Percentiles rank a stretch among this genome's conserved stretches.
phyloP scores from a whole-genome alignment of 2,113 vertebrate genomes.

The Cettia cetti region DNA sequence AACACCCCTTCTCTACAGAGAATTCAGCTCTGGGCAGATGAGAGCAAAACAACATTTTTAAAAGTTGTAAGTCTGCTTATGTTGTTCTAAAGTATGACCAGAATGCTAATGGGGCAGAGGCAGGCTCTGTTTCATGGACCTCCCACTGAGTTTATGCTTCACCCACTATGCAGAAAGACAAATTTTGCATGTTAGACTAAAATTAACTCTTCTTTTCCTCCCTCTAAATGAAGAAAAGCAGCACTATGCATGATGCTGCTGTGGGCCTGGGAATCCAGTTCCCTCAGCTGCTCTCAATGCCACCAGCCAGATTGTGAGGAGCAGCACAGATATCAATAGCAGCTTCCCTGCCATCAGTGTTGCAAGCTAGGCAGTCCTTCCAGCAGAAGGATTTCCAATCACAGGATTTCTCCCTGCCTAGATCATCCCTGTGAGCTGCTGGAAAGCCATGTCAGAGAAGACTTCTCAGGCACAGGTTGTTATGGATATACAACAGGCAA shows the following conservation, averaged over 20 bases:
- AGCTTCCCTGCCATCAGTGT: not conserved
- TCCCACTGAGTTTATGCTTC: conserved; percentile 1
- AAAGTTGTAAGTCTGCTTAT: not conserved
- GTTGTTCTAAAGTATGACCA: conserved; percentile 12
- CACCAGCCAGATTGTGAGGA: not conserved
- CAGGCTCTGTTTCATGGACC: not conserved
- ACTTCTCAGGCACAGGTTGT: not conserved
- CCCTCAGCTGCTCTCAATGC: not conserved
- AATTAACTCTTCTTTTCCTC: conserved; percentile 9
- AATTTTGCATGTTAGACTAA: not conserved
- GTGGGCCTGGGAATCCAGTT: not conserved
- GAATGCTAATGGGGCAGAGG: conserved; percentile 10
- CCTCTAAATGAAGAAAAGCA: not conserved
- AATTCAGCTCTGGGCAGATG: conserved; percentile 12
- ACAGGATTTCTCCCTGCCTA: not conserved
- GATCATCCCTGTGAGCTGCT: not conserved
- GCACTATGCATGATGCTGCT: not conserved
- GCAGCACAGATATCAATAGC: not conserved
- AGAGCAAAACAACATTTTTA: not conserved
- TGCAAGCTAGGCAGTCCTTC: not conserved
- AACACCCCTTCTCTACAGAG: not conserved
- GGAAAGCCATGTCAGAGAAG: not conserved
- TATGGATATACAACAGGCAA: not conserved
- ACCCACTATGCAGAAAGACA: not conserved
- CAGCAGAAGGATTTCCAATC: not conserved